Conservation (phyloP, 2,888 invertebrate genomes). For the Lithodes maja region DNA sequence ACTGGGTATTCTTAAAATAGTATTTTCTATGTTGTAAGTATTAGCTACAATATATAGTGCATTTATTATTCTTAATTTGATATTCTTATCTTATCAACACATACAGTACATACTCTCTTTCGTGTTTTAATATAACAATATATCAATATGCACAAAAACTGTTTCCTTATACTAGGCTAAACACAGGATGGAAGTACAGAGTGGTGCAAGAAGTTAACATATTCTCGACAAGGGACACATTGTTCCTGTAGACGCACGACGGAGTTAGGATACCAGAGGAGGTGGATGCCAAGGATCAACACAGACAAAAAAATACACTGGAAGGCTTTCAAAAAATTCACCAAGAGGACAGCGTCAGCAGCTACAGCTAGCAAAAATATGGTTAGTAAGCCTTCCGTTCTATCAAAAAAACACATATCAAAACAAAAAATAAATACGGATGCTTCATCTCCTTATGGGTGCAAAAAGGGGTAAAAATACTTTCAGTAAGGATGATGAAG, state of each 20-base stretch:
- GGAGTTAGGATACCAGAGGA: background rate
- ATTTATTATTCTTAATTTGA: too few relatives aligned
- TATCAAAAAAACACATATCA: background rate
- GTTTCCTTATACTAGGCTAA: background rate
- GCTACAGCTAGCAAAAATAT: background rate
- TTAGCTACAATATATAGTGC: background rate
- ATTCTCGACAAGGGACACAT: background rate
- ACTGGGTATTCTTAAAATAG: too few relatives aligned
- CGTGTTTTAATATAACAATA: background rate
- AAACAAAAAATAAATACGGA: background rate
- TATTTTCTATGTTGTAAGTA: too few relatives aligned
- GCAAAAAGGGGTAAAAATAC: background rate
- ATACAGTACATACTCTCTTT: too few relatives aligned
- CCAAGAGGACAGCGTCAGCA: background rate
- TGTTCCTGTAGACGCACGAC: constrained; percentile 17
- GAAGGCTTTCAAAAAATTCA: constrained; percentile 14
- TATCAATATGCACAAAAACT: background rate
- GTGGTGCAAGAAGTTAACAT: background rate
- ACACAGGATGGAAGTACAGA: background rate
- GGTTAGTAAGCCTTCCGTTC: constrained; percentile 17
- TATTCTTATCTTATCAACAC: too few relatives aligned
- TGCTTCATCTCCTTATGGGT: background rate
- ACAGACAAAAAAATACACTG: background rate
- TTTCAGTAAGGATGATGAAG: constrained; percentile 16
- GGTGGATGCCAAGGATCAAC: background rate